A percentile compares a stretch with the other conserved stretches of the same genome.
These are phyloP conservation scores for Tetanocera ferruginea DNA, from an alignment of 2,888 invertebrate genomes.

Conservation along the genomic window DNA sequence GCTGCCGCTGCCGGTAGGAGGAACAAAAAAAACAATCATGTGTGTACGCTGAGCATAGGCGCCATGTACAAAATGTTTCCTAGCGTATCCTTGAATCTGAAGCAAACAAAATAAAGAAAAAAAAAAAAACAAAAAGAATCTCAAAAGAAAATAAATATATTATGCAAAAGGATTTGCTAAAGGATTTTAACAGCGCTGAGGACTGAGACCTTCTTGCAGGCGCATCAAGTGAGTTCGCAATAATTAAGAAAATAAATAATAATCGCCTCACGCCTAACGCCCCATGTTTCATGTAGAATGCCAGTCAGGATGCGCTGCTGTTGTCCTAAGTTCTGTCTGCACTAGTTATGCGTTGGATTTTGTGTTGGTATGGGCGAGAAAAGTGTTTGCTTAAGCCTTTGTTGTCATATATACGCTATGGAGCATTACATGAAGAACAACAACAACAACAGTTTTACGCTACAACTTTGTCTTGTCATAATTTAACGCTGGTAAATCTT, in stretches of 20 bases:
- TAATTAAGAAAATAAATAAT: constrained; percentile 67
- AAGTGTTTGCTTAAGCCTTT: constrained; percentile 30
- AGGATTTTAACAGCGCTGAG: constrained; percentile 5
- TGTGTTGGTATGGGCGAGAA: background rate
- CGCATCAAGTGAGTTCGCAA: constrained; percentile 48
- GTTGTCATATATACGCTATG: constrained; percentile 19
- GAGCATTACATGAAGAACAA: constrained; percentile 2
- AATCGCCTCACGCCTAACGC: constrained; percentile 55
- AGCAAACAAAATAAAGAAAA: too few relatives aligned
- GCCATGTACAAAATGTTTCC: background rate
- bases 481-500: constrained; percentile 28
- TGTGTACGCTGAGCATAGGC: constrained; percentile 5
- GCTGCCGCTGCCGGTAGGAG: background rate
- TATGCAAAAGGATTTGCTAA: constrained; percentile 47
- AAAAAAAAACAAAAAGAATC: constrained; percentile 17
- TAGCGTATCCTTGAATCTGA: background rate
- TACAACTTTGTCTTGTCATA: constrained; percentile 16
- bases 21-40: background rate
- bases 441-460: background rate
- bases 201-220: background rate
- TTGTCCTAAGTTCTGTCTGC: background rate
- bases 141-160: constrained; percentile 42
- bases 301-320: background rate
- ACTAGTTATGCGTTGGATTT: background rate
- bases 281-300: too few relatives aligned